Conservation (phyloP, 1,140 invertebrate genomes). For the Heliconius melpomene region DNA sequence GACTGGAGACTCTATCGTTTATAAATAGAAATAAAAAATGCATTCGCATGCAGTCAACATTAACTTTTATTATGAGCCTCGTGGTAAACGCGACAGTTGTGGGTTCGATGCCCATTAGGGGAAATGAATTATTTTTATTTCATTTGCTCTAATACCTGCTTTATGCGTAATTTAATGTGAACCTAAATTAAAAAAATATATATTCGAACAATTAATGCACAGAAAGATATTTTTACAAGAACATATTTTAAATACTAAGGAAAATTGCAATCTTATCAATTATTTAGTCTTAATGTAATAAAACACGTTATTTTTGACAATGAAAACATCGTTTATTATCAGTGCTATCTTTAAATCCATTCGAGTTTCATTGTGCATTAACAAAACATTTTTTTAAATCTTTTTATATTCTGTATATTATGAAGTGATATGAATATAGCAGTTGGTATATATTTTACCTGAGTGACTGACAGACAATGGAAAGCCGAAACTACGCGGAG, state of each 20-base stretch:
- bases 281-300: background rate
- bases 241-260: background rate
- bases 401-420: no score
- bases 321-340: background rate
- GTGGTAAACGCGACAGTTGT: no score
- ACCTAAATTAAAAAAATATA: background rate
- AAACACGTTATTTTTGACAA: conserved; percentile 4
- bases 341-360: background rate
- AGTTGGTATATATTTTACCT: no score
- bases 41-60: background rate
- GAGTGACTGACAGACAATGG: no score
- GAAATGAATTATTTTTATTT: no score
- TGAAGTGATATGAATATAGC: no score
- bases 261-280: background rate
- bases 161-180: no score
- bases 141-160: no score
- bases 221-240: background rate
- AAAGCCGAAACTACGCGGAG: no score
- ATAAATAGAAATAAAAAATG: background rate
- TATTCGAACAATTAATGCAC: background rate
- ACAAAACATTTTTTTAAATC: no score
- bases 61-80: background rate
- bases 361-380: background rate
- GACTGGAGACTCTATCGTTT: background rate
- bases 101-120: no score